Conservation (phyloP, 1,140 invertebrate species). For the Manduca sexta region DNA sequence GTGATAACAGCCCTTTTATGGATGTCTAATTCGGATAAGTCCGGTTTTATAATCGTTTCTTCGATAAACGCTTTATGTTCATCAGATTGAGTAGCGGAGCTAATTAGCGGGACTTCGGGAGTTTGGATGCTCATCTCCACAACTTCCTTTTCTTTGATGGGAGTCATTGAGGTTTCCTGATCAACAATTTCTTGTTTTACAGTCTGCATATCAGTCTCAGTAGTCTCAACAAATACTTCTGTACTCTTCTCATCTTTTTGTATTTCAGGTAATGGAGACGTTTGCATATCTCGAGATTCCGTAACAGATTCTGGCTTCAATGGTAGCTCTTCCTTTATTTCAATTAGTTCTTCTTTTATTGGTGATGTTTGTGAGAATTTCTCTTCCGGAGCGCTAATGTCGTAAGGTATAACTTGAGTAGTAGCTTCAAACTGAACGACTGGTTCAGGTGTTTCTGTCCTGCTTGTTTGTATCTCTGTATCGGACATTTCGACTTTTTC, state of each 20-base stretch:
- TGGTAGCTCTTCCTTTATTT: slow-evolving; percentile 17
- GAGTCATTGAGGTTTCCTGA: slow-evolving; percentile 59
- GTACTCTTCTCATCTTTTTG: slow-evolving; percentile 58
- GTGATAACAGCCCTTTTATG: slow-evolving; percentile 25
- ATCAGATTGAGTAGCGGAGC: slow-evolving; percentile 53
- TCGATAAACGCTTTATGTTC: slow-evolving; percentile 13
- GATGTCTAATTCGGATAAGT: slow-evolving; percentile 8
- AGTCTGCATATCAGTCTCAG: slow-evolving; percentile 65
- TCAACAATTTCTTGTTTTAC: slow-evolving; percentile 55
- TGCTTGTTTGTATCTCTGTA: slow-evolving; percentile 55
- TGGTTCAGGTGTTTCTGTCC: slow-evolving; percentile 39
- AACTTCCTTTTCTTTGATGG: slow-evolving; percentile 39
- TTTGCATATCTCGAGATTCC: slow-evolving; percentile 64
- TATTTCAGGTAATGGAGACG: slow-evolving; percentile 48
- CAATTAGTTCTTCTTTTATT: slow-evolving; percentile 20
- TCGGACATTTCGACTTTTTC: slow-evolving; percentile 42
- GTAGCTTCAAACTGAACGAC: slow-evolving; percentile 41
- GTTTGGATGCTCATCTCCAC: slow-evolving; percentile 73
- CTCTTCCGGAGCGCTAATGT: slow-evolving; percentile 56
- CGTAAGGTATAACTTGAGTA: slow-evolving; percentile 60
- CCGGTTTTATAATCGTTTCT: slow-evolving; percentile 8
- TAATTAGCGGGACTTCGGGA: slow-evolving; percentile 40
- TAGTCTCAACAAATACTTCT: slow-evolving; percentile 50
- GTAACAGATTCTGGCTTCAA: slow-evolving; percentile 32
- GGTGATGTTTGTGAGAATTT: slow-evolving; percentile 67